phyloP scores from a whole-genome alignment of 2,888 invertebrate species.

The Chalcosyrphus nemorum region DNA sequence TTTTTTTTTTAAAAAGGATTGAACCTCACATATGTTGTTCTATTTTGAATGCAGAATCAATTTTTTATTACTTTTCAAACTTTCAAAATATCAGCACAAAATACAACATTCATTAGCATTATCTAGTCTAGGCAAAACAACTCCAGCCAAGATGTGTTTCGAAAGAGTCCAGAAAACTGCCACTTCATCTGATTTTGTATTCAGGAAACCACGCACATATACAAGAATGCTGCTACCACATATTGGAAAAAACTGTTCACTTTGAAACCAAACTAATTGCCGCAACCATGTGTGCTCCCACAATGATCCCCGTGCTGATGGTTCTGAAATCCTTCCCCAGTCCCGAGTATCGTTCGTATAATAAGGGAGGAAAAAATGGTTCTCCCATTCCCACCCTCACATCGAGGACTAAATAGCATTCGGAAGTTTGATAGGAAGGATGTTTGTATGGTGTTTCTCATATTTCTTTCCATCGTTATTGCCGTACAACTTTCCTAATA shows the following conservation, averaged over 20 bases:
- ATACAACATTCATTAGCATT: not conserved
- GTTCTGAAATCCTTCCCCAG: not conserved
- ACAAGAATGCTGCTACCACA: not conserved
- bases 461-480: not conserved
- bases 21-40: not conserved
- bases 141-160: not conserved
- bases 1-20: not conserved
- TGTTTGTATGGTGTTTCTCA: not conserved
- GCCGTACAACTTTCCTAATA: conserved; percentile 24
- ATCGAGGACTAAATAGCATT: conserved; percentile 6
- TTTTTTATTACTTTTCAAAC: conserved; percentile 8
- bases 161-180: not conserved
- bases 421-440: conserved; percentile 1
- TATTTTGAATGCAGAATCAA: not conserved
- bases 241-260: conserved; percentile 22
- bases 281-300: not conserved
- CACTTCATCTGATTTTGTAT: conserved; percentile 36
- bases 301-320: not conserved
- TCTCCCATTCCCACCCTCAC: not conserved
- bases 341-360: not conserved
- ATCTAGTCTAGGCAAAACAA: conserved; percentile 2
- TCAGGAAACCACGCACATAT: conserved; percentile 15
- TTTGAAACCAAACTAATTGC: not conserved
- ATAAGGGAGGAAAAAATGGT: not conserved
- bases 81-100: not conserved